Base-by-base conservation (phyloP, 1,140 invertebrate species). In the Carposina sasakii region DNA sequence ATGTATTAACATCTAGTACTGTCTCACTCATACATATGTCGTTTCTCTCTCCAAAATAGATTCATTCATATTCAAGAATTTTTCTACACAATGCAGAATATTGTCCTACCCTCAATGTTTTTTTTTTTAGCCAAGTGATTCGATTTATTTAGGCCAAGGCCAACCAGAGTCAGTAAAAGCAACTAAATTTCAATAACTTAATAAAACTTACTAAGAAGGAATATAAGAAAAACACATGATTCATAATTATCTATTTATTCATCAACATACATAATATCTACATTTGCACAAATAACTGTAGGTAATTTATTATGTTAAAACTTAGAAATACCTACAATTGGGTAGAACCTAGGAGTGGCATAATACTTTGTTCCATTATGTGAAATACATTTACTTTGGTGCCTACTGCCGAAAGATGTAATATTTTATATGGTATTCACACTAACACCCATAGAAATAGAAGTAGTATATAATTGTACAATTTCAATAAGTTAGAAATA, bases 201-300 rank as follows among this genome's bases (percentile, higher is more conserved):
- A n/a, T n/a, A n/a, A n/a, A n/a, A n/a, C n/a, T n/a, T n/a, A n/a
- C n/a, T n/a, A n/a, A n/a, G n/a, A n/a, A n/a, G n/a, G n/a, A n/a
- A n/a, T n/a, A n/a, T n/a, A n/a, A n/a, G n/a, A n/a, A n/a, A n/a
- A n/a, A n/a, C n/a, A n/a, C n/a, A n/a, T n/a, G n/a, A n/a, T n/a
- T n/a, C n/a, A n/a, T n/a, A n/a, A n/a, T 81, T 73, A 76, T 67
- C 76, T 83, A 83, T 83, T 83, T 83, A 83, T 81, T 81, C 79
- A 81, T 81, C 78, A 83, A 83, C 79, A 83, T 83, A 81, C 74
- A 76, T 79, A 76, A 79, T 83, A 81, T 83, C 77, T 83, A 83
- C 77, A 83, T 81, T 79, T 83, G 76, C 79, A 83, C 79, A 81
- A 81, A 75, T 72, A 60, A 59, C n/a, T n/a, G n/a, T n/a, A n/a